These are phyloP conservation scores for Eubasilissa splendida DNA, from an alignment of 2,888 invertebrate genomes.

Conservation along the genomic window DNA sequence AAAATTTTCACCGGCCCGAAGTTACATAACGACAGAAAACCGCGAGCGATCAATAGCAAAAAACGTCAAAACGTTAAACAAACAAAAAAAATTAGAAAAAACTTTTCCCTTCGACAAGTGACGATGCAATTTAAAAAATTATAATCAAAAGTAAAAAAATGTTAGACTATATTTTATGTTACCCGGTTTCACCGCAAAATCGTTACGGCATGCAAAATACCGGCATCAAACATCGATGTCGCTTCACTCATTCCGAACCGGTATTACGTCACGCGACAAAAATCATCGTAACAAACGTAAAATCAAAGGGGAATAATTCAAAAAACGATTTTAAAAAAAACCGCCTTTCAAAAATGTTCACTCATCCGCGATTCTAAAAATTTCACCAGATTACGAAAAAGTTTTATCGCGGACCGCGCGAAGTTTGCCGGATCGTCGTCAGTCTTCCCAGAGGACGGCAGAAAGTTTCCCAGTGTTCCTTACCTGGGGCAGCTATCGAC, in stretches of 20 bases:
- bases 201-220: too few relatives aligned
- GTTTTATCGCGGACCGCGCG: background rate
- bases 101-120: too few relatives aligned
- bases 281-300: background rate
- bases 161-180: too few relatives aligned
- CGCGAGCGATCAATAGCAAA: background rate
- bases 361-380: background rate
- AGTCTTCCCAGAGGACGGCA: conserved; percentile 4
- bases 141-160: too few relatives aligned
- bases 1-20: background rate
- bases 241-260: conserved; percentile 10
- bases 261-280: conserved; percentile 31
- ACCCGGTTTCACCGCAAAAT: too few relatives aligned
- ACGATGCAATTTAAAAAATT: too few relatives aligned
- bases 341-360: background rate
- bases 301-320: background rate
- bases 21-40: conserved; percentile 21
- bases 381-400: conserved; percentile 20
- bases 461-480: conserved; percentile 62
- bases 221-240: background rate
- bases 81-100: too few relatives aligned
- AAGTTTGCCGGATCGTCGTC: background rate
- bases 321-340: background rate
- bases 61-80: background rate
- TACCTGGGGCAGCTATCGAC: conserved; percentile 74